These are phyloP conservation scores for Molanna angustata DNA, from an alignment of 2,888 invertebrate genomes.

Conservation along the genomic window DNA sequence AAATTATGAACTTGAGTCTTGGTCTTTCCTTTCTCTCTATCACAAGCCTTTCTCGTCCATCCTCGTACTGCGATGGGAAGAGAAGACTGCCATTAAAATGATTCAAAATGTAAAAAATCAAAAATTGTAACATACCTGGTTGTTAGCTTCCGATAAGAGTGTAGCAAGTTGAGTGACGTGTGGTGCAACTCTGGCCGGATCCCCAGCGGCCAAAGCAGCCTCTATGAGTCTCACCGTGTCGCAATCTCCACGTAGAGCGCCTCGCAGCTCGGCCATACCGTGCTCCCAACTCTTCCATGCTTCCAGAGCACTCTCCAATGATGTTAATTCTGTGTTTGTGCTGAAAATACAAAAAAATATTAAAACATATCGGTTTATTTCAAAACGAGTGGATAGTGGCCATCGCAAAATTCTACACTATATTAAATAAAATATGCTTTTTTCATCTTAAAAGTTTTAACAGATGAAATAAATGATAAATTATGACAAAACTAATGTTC, in stretches of 20 bases:
- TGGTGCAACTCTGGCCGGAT: constrained; percentile 51
- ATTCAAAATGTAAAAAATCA: neutral
- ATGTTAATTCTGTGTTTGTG: constrained; percentile 25
- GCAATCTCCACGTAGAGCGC: constrained; percentile 57
- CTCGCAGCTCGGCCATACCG: constrained; percentile 56
- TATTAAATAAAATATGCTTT: too few relatives aligned
- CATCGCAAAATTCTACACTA: too few relatives aligned
- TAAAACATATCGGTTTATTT: too few relatives aligned
- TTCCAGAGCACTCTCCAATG: constrained; percentile 26
- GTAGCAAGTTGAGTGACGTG: constrained; percentile 58
- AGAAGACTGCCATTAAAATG: neutral
- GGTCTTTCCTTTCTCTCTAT: too few relatives aligned
- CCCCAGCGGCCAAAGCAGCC: constrained; percentile 44
- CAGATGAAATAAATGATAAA: too few relatives aligned
- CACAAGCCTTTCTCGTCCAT: too few relatives aligned
- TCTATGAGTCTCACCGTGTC: constrained; percentile 48
- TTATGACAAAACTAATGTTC: too few relatives aligned
- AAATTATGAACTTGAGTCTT: too few relatives aligned
- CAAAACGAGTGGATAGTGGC: too few relatives aligned
- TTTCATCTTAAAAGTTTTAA: too few relatives aligned
- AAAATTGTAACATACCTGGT: constrained; percentile 22
- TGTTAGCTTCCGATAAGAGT: constrained; percentile 51
- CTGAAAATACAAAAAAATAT: too few relatives aligned
- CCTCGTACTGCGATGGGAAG: constrained; percentile 42
- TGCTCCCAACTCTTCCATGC: constrained; percentile 39